Evolutionary conservation across 2,797 vertebrate genomes (phyloP).

Genomic region (Tenualosa thibaudeaui): DNA sequence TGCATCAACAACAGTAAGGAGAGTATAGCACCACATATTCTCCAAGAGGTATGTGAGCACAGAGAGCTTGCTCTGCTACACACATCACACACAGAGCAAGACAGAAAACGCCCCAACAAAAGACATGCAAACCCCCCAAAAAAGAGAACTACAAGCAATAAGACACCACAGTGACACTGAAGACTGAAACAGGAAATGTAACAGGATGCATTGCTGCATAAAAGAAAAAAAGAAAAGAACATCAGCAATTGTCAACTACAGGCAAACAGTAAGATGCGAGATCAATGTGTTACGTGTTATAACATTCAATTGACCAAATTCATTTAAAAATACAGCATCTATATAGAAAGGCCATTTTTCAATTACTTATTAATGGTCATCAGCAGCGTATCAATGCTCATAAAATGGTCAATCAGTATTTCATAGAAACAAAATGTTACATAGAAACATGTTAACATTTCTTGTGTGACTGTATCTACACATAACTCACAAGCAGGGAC

Average conservation of each 20-base stretch:
- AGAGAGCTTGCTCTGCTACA: not conserved
- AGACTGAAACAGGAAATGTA: not conserved
- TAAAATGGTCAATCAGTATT: not conserved
- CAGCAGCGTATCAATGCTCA: not conserved
- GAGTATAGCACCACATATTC: conserved; percentile 8
- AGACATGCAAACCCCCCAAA: not conserved
- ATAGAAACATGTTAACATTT: not conserved
- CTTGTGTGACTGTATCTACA: not conserved
- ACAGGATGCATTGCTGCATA: not conserved
- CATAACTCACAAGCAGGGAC: not conserved
- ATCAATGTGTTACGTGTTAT: not conserved
- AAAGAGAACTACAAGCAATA: not conserved
- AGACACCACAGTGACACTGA: not conserved
- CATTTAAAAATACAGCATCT: not conserved
- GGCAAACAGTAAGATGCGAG: not conserved
- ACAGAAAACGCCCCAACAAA: no score
- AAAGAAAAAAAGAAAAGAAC: not conserved
- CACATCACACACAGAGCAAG: not conserved
- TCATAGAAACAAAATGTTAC: not conserved
- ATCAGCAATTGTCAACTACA: not conserved
- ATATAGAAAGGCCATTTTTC: no score
- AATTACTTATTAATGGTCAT: no score
- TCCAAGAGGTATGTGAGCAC: not conserved
- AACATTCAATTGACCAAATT: not conserved
- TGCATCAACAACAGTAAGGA: not conserved